A percentile compares a stretch with the other conserved stretches of the same genome.
Conservation (phyloP, 2,113 vertebrate species). For the Melanostigma gelatinosum region DNA sequence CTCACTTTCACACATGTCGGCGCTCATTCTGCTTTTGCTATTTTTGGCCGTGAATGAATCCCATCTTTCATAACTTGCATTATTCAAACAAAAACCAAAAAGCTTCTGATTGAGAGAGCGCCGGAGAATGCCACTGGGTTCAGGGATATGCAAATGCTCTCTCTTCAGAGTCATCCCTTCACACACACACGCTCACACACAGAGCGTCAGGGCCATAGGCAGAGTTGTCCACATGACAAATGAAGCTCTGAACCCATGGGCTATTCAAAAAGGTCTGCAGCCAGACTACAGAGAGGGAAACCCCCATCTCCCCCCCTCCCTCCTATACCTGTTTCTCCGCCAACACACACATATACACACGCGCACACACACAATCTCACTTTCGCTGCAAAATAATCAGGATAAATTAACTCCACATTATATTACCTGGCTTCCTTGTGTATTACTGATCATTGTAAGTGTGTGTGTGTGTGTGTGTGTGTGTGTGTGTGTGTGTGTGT, state of each 20-base stretch:
- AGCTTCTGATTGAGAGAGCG: slow-evolving; percentile 42
- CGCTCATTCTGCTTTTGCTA: slow-evolving; percentile 52
- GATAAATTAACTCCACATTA: slow-evolving; percentile 9
- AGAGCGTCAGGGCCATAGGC: slow-evolving; percentile 32
- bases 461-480: background rate
- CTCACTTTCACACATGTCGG: slow-evolving; percentile 32
- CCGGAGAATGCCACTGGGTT: slow-evolving; percentile 33
- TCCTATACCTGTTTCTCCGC: slow-evolving; percentile 21
- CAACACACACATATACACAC: slow-evolving; percentile 1
- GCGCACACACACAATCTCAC: background rate
- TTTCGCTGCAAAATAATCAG: slow-evolving; percentile 5
- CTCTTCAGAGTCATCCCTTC: slow-evolving; percentile 1
- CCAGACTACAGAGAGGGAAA: slow-evolving; percentile 56
- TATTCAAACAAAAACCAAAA: slow-evolving; percentile 64
- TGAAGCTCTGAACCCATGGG: slow-evolving; percentile 48
- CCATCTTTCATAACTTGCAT: slow-evolving; percentile 58
- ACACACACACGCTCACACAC: slow-evolving; percentile 1
- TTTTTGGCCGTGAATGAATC: slow-evolving; percentile 64
- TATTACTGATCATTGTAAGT: slow-evolving; percentile 8
- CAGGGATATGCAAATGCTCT: slow-evolving; percentile 45
- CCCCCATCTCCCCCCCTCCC: slow-evolving; percentile 36
- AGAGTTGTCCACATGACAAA: slow-evolving; percentile 67
- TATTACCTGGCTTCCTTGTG: background rate
- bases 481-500: background rate
- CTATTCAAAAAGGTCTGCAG: slow-evolving; percentile 50